Evolutionary conservation across 2,113 vertebrate genomes (phyloP).

Genomic region (Mionectes macconnelli): DNA sequence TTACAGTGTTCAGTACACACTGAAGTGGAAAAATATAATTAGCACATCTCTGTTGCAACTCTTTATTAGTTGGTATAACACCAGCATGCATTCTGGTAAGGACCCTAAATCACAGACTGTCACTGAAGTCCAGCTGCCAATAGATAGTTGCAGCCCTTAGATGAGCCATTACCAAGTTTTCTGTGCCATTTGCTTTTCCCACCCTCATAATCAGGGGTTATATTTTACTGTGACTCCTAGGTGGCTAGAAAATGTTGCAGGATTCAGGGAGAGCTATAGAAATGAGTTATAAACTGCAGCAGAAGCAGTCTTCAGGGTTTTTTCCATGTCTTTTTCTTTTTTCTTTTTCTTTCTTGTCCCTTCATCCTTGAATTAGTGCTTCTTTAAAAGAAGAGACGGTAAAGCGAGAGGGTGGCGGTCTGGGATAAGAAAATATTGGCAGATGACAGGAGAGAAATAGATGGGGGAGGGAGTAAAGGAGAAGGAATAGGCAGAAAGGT

Average conservation of each 20-base stretch:
- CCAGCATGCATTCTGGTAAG: neutral
- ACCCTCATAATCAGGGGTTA: neutral
- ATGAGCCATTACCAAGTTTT: conserved; percentile 9
- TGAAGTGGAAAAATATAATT: conserved; percentile 72
- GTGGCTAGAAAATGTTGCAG: neutral
- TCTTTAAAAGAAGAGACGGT: neutral
- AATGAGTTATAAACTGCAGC: neutral
- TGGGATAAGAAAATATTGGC: neutral
- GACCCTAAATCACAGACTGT: conserved; percentile 4
- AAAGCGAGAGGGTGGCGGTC: neutral
- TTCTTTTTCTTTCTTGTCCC: neutral
- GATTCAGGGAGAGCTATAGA: neutral
- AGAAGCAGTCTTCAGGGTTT: neutral
- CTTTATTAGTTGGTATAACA: conserved; percentile 59
- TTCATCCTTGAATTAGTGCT: conserved; percentile 21
- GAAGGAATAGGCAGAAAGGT: neutral
- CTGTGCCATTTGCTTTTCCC: neutral
- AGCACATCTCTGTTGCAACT: conserved; percentile 48
- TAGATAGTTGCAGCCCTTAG: neutral
- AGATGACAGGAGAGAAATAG: neutral
- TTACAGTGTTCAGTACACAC: conserved; percentile 60
- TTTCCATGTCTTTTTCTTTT: neutral
- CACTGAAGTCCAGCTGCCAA: neutral
- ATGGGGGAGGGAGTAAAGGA: neutral
- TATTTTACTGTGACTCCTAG: conserved; percentile 1